Evolutionary conservation across 2,888 invertebrate genomes (phyloP), one percentile per base, ranked within the genome.

Genomic region (Caenorhabditis japonica): DNA sequence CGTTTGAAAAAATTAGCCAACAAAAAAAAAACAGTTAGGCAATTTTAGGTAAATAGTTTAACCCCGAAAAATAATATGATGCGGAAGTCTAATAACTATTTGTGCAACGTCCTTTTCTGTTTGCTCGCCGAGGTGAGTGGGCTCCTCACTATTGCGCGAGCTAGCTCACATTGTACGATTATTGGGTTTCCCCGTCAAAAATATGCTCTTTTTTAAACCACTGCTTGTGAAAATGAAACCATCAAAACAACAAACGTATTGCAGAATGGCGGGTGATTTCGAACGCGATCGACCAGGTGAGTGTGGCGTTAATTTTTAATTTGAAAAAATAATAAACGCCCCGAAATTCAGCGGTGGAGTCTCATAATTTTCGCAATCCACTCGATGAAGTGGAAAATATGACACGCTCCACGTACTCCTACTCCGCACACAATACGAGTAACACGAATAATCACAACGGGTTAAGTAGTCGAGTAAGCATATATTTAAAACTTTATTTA

Each of bases 21-120:
- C 38, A 53, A 51, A 21, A 12, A 39, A 36, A 4, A 10, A 34
- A 39, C 34, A 55, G 4, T 17, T 12, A 38, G 33, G 41, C 19
- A 27, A 41, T 41, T 38, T 49, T 56, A 49, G 34, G 41, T 17
- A 47, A 62, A 47, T 61, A 46, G 39, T 38, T 62, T 47, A 10
- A 5, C 30, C 30, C 30, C 30, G 7, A 7, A 30, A 30, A 30
- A 30, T 5, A 30, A 47, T 55, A 46, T 62, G 56, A 64, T 64
- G 64, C 47, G 64, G 64, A 64, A 64, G 64, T 64, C 56, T 56
- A 64, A 64, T 64, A 64, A 64, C 56, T 25, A 85, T 81, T 41
- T 83, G 73, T 70, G 85, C 82, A 74, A 85, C 86, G 66, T 84
- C 81, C 53, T 80, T 78, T 75, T 85, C 82, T 30, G 79, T 81